phyloP scores from a whole-genome alignment of 2,888 invertebrate genomes.

The Amblyjoppa fuscipennis region DNA sequence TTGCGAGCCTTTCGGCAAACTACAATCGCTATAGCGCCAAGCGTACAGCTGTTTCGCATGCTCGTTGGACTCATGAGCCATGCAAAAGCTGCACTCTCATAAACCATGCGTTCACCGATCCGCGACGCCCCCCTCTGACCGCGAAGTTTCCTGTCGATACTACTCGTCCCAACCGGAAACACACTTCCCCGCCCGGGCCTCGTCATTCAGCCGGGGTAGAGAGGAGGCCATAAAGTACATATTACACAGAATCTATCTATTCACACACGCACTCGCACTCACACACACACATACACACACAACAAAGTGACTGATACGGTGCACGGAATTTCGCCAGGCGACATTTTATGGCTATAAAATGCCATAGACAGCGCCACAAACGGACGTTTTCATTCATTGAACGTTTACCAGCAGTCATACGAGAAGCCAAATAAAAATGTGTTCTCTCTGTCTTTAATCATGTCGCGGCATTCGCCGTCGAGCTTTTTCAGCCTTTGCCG shows the following conservation, averaged over 20 bases:
- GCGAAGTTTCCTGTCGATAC: slow-evolving; percentile 75
- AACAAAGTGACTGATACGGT: no score
- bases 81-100: slow-evolving; percentile 64
- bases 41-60: slow-evolving; percentile 27
- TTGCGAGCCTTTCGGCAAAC: not conserved
- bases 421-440: slow-evolving; percentile 57
- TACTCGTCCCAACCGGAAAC: slow-evolving; percentile 48
- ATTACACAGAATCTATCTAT: slow-evolving; percentile 22
- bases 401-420: slow-evolving; percentile 50
- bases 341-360: not conserved
- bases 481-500: slow-evolving; percentile 48
- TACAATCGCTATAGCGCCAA: slow-evolving; percentile 27
- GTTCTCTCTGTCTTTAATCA: slow-evolving; percentile 45
- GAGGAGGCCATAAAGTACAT: slow-evolving; percentile 45
- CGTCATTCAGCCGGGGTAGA: slow-evolving; percentile 30
- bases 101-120: slow-evolving; percentile 72
- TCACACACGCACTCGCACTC: not conserved
- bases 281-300: not conserved
- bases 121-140: slow-evolving; percentile 74
- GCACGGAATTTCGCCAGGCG: slow-evolving; percentile 16
- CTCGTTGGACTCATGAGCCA: slow-evolving; percentile 68
- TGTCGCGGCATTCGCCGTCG: slow-evolving; percentile 49
- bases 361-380: not conserved
- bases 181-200: slow-evolving; percentile 33
- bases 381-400: slow-evolving; percentile 53